Evolutionary conservation across 2,113 vertebrate genomes (phyloP).

Genomic region (Pluvialis apricaria): DNA sequence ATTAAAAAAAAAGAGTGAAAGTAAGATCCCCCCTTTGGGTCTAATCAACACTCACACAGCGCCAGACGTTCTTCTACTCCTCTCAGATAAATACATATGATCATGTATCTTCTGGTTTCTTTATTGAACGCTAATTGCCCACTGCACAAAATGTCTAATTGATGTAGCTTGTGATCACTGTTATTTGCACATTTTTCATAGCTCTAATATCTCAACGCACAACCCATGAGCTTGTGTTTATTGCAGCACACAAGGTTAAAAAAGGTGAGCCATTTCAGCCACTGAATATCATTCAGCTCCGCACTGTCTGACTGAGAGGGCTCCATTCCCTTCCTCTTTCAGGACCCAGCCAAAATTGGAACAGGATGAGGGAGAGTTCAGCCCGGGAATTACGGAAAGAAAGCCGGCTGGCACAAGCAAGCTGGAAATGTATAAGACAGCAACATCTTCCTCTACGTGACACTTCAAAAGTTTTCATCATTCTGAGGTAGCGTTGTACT

Average conservation of each 20-base stretch:
- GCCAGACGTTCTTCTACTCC: conserved; percentile 7
- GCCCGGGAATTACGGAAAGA: not conserved
- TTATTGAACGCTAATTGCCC: not conserved
- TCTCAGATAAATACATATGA: conserved; percentile 4
- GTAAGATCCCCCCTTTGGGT: conserved; percentile 8
- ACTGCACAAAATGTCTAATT: not conserved
- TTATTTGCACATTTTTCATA: not conserved
- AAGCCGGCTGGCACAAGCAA: not conserved
- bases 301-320: not conserved
- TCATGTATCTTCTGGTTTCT: not conserved
- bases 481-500: not conserved
- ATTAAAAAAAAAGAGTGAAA: conserved; percentile 22
- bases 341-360: not conserved
- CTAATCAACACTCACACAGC: conserved; percentile 4
- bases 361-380: not conserved
- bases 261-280: not conserved
- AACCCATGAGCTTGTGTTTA: not conserved
- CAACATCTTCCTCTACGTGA: not conserved
- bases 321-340: not conserved
- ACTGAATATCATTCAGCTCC: not conserved
- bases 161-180: not conserved
- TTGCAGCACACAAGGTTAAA: not conserved
- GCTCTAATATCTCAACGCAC: not conserved
- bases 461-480: not conserved
- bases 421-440: not conserved